These are phyloP conservation scores for Hirtodrosophila trivittata DNA, from an alignment of 2,888 invertebrate species.

Conservation along the genomic window DNA sequence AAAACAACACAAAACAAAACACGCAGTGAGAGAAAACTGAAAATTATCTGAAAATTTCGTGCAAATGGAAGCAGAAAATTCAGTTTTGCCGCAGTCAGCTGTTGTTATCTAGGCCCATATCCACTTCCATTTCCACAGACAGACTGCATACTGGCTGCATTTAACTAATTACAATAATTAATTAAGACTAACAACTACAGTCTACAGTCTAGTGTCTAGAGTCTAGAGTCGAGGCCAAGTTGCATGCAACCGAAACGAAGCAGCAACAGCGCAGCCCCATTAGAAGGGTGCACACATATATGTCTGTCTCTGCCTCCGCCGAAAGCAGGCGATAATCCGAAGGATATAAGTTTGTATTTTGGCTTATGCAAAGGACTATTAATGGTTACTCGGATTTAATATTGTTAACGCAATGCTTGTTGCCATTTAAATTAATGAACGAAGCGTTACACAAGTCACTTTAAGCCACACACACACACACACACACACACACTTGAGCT, in stretches of 20 bases:
- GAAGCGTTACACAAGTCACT: too few species aligned
- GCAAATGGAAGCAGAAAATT: constrained; percentile 67
- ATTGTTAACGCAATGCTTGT: constrained; percentile 9
- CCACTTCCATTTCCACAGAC: too few species aligned
- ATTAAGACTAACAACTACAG: constrained; percentile 72
- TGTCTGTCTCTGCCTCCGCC: too few species aligned
- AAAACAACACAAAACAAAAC: constrained; percentile 18
- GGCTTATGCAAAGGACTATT: constrained; percentile 45
- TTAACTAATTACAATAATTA: constrained; percentile 77
- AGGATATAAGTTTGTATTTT: constrained; percentile 46
- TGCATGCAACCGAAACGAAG: constrained; percentile 43
- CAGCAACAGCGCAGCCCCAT: constrained; percentile 26
- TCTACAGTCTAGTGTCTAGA: constrained; percentile 24
- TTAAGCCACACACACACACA: too few species aligned
- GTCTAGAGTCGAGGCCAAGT: too few species aligned
- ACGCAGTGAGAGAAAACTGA: constrained; percentile 35
- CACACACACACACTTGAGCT: too few species aligned
- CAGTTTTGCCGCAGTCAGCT: constrained; percentile 73
- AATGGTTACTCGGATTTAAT: constrained; percentile 35
- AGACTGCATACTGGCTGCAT: constrained; percentile 53
- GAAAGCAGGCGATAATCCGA: constrained; percentile 40
- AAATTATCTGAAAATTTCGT: constrained; percentile 70
- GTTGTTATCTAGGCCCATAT: constrained; percentile 58
- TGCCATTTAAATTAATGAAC: too few species aligned
- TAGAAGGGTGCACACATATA: too few species aligned